Evolutionary conservation across 2,888 invertebrate species (phyloP), one percentile per base, ranked within the genome.

Genomic region (Drosophila nr. fundita): DNA sequence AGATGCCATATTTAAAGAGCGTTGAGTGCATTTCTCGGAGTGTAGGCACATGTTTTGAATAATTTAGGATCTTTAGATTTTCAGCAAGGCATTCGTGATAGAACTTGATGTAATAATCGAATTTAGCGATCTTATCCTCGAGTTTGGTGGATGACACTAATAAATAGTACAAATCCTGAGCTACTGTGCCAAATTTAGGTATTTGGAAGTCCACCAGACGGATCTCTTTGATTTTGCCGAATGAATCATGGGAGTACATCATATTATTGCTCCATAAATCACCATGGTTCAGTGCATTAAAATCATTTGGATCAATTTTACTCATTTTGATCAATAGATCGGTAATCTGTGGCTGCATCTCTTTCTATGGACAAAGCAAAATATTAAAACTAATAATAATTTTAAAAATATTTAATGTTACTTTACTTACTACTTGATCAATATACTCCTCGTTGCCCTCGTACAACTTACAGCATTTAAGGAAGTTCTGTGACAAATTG

Each of bases 201-300:
- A 92, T 30, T 76, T 93, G 92, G 48, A 80, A 91, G 49, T 92
- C 92, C 4, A 92, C 82, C 27, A 92, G 70, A 2, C 82, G 79
- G 0, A 88, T 82, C 4, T 91, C 85, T 4, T 81, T 77, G 7
- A 88, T 73, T 11, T 86, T 80, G 0, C 85, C 87, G 24, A 65
- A 70, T 0, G 79, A 76, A 55, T 90, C 90, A 58, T 92, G 76
- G 2, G 85, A 80, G 38, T 89, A 91, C 92, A 91, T 91, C 29
- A 91, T 82, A 42, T 91, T 91, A 52, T 92, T 91, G 2, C 79
- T 77, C 91, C 91, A 91, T 45, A 77, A 74, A 61, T 92, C 91
- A 0, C 91, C 91, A 65, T 91, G 91, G 52, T 85, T 88, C 0
- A 91, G 50, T 0, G 80, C 91, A 74, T 90, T 92, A 4, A 91